Conservation (phyloP, 2,113 vertebrate genomes). For the Heterotilapia buettikoferi region DNA sequence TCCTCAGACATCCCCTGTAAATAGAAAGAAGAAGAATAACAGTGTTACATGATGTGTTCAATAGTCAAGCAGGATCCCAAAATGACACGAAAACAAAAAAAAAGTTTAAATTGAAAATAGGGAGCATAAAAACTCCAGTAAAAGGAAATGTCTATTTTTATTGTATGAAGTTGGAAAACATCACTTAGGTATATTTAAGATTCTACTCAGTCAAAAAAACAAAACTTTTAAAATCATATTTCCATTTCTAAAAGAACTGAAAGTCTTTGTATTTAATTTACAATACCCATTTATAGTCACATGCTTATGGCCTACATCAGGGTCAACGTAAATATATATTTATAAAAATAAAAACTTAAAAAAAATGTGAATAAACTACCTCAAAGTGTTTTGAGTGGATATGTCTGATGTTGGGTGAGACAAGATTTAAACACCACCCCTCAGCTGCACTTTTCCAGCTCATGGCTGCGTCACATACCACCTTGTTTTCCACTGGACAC, state of each 20-base stretch:
- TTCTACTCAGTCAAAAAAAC: not conserved
- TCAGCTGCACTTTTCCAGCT: not conserved
- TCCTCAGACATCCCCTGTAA: slow-evolving; percentile 87
- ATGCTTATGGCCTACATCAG: not conserved
- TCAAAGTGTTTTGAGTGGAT: not conserved
- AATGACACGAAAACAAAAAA: not conserved
- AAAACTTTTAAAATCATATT: not conserved
- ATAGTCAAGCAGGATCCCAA: not conserved
- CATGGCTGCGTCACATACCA: not conserved
- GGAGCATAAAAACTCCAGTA: not conserved
- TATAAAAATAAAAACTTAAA: not conserved
- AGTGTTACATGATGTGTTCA: not conserved
- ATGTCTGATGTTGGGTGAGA: not conserved
- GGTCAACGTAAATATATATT: not conserved
- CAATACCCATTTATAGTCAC: not conserved
- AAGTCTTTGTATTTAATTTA: not conserved
- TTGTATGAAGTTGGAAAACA: not conserved
- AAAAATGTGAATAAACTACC: not conserved
- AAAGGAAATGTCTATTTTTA: not conserved
- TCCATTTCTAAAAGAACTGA: not conserved
- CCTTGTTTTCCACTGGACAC: not conserved
- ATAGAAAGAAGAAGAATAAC: not conserved
- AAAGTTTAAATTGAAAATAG: not conserved
- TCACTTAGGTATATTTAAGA: not conserved
- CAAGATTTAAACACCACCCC: not conserved